Conservation (phyloP, 1,140 invertebrate genomes). For the Steinernema feltiae region DNA sequence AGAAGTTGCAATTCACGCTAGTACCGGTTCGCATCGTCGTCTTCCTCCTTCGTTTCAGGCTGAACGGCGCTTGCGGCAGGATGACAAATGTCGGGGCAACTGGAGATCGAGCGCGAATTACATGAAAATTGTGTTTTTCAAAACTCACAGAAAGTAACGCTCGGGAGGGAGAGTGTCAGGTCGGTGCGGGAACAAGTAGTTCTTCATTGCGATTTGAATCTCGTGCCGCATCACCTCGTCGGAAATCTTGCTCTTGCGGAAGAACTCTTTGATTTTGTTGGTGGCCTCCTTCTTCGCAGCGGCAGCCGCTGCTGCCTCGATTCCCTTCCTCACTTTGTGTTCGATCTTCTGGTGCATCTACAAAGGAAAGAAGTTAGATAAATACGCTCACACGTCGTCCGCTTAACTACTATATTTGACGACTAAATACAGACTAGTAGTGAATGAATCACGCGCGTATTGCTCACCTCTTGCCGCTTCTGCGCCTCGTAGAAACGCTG, state of each 20-base stretch:
- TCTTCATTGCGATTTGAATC: neutral
- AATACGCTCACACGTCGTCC: too few relatives aligned
- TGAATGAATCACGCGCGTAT: neutral
- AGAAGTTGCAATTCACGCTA: neutral
- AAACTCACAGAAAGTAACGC: neutral
- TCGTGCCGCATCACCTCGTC: neutral
- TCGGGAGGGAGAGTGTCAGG: neutral
- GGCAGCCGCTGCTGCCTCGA: too few relatives aligned
- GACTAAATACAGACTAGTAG: too few relatives aligned
- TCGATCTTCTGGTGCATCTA: neutral
- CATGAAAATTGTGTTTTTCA: too few relatives aligned
- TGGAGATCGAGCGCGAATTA: too few relatives aligned
- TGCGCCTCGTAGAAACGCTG: slow-evolving; percentile 23
- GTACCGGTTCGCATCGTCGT: neutral
- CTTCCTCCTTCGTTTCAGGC: neutral
- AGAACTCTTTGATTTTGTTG: neutral
- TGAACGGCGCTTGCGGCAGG: neutral
- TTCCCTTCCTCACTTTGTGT: neutral
- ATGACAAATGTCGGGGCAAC: neutral
- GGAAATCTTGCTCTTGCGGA: neutral
- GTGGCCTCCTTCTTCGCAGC: neutral
- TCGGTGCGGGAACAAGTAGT: neutral
- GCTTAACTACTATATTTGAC: too few relatives aligned
- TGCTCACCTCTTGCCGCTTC: slow-evolving; percentile 24
- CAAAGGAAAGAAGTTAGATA: neutral